Evolutionary conservation across 2,888 invertebrate genomes (phyloP), one percentile per base, ranked within the genome.

Genomic region (Heliconius aoede): DNA sequence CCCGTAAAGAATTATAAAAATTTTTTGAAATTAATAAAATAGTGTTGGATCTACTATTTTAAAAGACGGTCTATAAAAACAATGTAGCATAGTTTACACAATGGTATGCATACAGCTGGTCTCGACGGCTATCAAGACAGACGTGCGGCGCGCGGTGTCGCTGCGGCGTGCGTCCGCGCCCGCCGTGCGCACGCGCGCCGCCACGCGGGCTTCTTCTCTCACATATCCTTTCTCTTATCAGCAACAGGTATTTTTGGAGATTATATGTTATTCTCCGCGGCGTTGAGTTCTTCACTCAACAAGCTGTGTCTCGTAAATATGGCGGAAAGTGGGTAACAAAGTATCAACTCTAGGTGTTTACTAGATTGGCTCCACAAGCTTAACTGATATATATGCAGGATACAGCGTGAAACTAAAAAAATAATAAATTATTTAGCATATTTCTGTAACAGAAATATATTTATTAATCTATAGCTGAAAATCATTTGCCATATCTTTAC

Each of bases 111-210:
- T 84, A 86, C 95, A 97, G 97, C 95, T 97, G 90, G 95, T 97
- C 95, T 96, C 96, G 89, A 95, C 96, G 87, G 96, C 96, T 84
- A 95, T 97, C 95, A 97, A 97, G 96, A 97, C 96, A 86, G 96
- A 97, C 92, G 94, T 97, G 91, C 91, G 92, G 83, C 92, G 91
- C 84, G 92, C 94, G 82, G 89, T 95, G 86, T 85, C 87, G 76
- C 80, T 91, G 85, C 90, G 94, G 60, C 91, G 94, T 86, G 90
- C 95, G 84, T 89, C 94, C 77, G 89, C 93, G 87, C 95, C 93
- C 86, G 86, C 89, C 86, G 84, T 95, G 87, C 91, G 87, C 85
- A 36, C 94, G 87, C 92, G 86, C 86, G 40, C 93, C 83, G 64
- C 85, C 84, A 83, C 88, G 81, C 86, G 88, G 83, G 84, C 87